Conservation (phyloP, 1,140 invertebrate species). For the Diorhabda sublineata region DNA sequence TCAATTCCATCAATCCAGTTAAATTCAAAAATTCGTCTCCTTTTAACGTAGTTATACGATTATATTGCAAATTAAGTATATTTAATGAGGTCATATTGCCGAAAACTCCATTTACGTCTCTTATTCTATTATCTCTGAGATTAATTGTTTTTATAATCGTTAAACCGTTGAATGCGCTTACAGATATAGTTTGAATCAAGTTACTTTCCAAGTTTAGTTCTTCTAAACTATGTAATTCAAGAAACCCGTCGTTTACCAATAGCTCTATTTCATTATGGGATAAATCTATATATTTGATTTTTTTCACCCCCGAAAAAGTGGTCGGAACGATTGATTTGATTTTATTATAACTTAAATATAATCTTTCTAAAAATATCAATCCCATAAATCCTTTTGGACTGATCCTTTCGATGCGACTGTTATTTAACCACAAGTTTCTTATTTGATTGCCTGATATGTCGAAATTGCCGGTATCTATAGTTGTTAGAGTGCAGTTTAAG, state of each 20-base stretch:
- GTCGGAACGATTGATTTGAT: constrained; percentile 37
- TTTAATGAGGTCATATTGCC: constrained; percentile 53
- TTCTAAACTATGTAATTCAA: constrained; percentile 45
- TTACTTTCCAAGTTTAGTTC: constrained; percentile 59
- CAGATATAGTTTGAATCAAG: constrained; percentile 54
- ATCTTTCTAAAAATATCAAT: constrained; percentile 37
- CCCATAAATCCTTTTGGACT: constrained; percentile 39
- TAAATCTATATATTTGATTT: constrained; percentile 35
- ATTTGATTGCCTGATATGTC: constrained; percentile 44
- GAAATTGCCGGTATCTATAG: constrained; percentile 37
- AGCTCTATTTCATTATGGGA: constrained; percentile 37
- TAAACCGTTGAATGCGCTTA: constrained; percentile 56
- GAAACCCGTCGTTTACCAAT: constrained; percentile 36
- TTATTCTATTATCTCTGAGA: constrained; percentile 37
- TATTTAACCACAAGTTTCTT: constrained; percentile 32
- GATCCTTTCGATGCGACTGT: constrained; percentile 33
- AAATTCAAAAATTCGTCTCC: constrained; percentile 34
- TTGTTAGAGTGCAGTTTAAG: constrained; percentile 37
- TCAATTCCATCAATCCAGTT: constrained; percentile 32
- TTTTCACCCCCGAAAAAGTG: constrained; percentile 41
- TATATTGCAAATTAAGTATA: constrained; percentile 47
- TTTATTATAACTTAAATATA: constrained; percentile 37
- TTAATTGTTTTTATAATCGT: constrained; percentile 52
- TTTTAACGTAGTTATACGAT: constrained; percentile 30
- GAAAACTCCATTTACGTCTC: constrained; percentile 56